Conservation (phyloP, 2,888 invertebrate genomes). For the Saturnia pavonia region DNA sequence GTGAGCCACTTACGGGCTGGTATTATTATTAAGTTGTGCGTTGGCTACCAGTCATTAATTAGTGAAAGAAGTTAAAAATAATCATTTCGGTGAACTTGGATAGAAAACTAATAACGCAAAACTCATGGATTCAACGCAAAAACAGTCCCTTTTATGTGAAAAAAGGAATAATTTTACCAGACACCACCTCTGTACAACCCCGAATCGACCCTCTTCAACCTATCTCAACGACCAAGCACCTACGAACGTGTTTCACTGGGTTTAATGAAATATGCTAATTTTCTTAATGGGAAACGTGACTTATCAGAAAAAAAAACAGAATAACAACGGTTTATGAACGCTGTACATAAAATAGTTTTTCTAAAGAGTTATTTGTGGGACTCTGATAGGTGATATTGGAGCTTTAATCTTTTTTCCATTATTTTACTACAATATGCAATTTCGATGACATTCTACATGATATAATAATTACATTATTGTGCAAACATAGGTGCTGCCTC, state of each 20-base stretch:
- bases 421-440: too few species aligned
- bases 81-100: neutral
- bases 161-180: neutral
- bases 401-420: too few species aligned
- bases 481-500: too few species aligned
- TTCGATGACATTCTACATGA: too few species aligned
- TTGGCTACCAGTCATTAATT: too few species aligned
- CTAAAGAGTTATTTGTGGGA: neutral
- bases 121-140: neutral
- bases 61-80: neutral
- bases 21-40: too few species aligned
- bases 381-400: neutral
- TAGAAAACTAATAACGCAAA: neutral
- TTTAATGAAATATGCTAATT: conserved; percentile 41
- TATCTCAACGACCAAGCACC: conserved; percentile 8
- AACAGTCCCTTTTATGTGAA: neutral
- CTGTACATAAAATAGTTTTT: neutral
- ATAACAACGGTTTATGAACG: neutral
- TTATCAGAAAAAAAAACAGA: conserved; percentile 27
- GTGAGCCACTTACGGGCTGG: too few species aligned
- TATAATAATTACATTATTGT: too few species aligned
- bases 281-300: conserved; percentile 36
- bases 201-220: conserved; percentile 5
- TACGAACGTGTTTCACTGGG: conserved; percentile 22
- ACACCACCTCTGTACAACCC: neutral